These are phyloP conservation scores for Oceanites oceanicus DNA, from an alignment of 2,113 vertebrate genomes.

Conservation along the genomic window DNA sequence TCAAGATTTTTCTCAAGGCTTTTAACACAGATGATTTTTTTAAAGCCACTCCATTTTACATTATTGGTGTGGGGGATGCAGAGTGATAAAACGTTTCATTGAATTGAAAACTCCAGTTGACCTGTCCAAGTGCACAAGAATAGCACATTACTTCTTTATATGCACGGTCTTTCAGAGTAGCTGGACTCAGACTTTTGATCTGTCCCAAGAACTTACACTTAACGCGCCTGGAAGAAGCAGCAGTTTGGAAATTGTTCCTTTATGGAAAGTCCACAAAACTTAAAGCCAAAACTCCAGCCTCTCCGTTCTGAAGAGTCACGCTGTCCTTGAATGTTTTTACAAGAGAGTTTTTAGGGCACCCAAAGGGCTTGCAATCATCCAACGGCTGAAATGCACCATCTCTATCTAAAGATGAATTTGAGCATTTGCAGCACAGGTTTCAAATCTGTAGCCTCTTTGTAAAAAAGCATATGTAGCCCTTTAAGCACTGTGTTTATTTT, in stretches of 20 bases:
- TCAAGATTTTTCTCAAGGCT: background rate
- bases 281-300: background rate
- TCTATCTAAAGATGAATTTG: background rate
- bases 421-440: background rate
- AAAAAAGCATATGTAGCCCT: background rate
- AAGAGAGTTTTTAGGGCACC: background rate
- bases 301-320: background rate
- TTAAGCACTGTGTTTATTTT: background rate
- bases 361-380: background rate
- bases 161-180: background rate
- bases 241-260: background rate
- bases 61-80: background rate
- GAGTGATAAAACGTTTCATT: background rate
- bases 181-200: background rate
- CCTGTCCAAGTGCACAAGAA: background rate
- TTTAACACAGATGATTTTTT: background rate
- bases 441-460: background rate
- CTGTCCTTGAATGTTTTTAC: background rate
- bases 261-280: background rate
- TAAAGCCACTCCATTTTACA: background rate
- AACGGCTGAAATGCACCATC: background rate
- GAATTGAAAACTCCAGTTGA: background rate
- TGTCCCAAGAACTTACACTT: background rate
- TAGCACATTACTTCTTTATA: background rate
- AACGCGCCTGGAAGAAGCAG: background rate